These are phyloP conservation scores for Lophotis ruficrista DNA, from an alignment of 2,113 vertebrate genomes.

Conservation along the genomic window DNA sequence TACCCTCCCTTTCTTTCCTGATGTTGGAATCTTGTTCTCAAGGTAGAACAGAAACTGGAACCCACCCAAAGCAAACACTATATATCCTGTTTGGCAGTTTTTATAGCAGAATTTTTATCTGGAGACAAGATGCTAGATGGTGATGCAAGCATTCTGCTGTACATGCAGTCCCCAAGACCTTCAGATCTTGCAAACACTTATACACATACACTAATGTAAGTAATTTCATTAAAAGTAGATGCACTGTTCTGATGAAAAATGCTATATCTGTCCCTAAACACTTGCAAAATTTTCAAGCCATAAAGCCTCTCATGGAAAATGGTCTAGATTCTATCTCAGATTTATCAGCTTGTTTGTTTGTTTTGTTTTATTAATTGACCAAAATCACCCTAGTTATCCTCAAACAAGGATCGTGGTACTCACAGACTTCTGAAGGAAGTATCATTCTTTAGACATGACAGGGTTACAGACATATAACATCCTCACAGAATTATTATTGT, in stretches of 20 bases:
- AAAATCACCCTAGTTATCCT: not conserved
- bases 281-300: not conserved
- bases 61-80: constrained; percentile 6
- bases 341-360: not conserved
- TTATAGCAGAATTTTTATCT: not conserved
- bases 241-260: not conserved
- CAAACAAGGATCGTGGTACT: not conserved
- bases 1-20: not conserved
- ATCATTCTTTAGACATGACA: not conserved
- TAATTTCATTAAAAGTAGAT: constrained; percentile 26
- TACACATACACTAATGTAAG: not conserved
- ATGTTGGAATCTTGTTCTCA: not conserved
- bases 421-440: not conserved
- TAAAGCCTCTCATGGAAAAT: not conserved
- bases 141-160: not conserved
- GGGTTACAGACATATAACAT: not conserved
- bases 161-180: not conserved
- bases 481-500: not conserved
- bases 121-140: not conserved
- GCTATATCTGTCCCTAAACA: not conserved
- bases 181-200: not conserved
- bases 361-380: not conserved
- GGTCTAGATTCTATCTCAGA: not conserved
- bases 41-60: not conserved
- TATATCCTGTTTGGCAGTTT: not conserved